phyloP scores from a whole-genome alignment of 2,888 invertebrate species.

The Geotrupes spiniger region DNA sequence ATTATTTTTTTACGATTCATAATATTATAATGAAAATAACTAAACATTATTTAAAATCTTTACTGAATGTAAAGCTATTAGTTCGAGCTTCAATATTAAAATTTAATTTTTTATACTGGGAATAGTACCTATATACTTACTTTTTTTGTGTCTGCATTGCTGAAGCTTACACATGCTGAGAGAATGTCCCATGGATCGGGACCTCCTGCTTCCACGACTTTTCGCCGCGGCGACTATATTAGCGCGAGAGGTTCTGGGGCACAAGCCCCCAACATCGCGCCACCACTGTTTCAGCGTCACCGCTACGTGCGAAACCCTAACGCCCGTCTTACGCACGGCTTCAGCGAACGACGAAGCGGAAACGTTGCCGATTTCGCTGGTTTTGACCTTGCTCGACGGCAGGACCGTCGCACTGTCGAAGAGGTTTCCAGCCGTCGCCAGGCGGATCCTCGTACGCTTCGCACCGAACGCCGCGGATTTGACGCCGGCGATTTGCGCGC shows the following conservation, averaged over 20 bases:
- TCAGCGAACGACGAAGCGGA: constrained; percentile 18
- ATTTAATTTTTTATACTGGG: too few relatives aligned
- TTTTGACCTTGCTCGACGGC: constrained; percentile 13
- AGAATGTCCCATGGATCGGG: constrained; percentile 70
- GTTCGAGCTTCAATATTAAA: too few relatives aligned
- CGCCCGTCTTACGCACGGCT: constrained; percentile 35
- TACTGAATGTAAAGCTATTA: too few relatives aligned
- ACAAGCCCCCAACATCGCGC: constrained; percentile 50
- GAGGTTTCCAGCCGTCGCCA: constrained; percentile 1
- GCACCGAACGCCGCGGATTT: constrained; percentile 3
- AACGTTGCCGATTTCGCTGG: background rate
- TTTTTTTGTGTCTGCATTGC: constrained; percentile 74
- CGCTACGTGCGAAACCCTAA: constrained; percentile 48
- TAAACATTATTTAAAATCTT: too few relatives aligned
- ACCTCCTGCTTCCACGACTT: constrained; percentile 34
- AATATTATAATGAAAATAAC: too few relatives aligned
- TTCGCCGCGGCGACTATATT: constrained; percentile 39
- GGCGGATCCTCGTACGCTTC: constrained; percentile 11
- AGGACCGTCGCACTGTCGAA: constrained; percentile 2
- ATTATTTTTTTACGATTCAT: too few relatives aligned
- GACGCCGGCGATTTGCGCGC: constrained; percentile 4
- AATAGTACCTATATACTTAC: too few relatives aligned
- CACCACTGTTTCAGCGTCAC: constrained; percentile 52
- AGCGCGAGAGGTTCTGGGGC: constrained; percentile 47
- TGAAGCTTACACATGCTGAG: constrained; percentile 80